Evolutionary conservation across 2,113 vertebrate genomes (phyloP), one percentile per base, ranked within the genome.

Genomic region (Plecturocebus donacophilus): DNA sequence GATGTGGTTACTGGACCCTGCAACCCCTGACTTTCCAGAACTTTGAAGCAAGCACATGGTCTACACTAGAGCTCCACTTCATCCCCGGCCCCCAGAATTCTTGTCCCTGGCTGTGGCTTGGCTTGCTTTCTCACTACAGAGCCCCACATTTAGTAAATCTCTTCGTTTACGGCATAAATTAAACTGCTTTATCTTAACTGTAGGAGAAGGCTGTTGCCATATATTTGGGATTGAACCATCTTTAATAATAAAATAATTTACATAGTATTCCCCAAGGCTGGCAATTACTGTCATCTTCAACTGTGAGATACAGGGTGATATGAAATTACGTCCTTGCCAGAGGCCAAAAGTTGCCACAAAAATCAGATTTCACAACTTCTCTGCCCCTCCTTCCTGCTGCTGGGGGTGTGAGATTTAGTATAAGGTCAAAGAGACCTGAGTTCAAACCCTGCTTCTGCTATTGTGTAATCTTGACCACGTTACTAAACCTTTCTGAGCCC

Each of bases 231-330:
- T 35, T 47, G n/a, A 84, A 52, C 30, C 30, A 25, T 23, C 38
- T 42, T 95, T 58, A 90, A 40, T 49, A 88, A 94, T 25, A 79
- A 91, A 96, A 68, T 79, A 70, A 92, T 83, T 38, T 47, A 88
- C 12, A 11, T 9, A 40, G 10, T 49, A 49, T 40, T 88, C 52
- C 77, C 52, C 21, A 42, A 83, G 71, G 61, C 38, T 91, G 68
- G 54, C 89, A 96, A 71, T 70, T 54, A 70, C 77, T 89, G 49
- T 75, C 54, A 30, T 61, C 38, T 66, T 94, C 73, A 77, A 76
- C 61, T n/a, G 23, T 45, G 66, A 88, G 86, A 87, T 19, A 77
- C 0, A 75, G 56, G 52, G 58, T 54, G 58, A 58, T 40, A 35
- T 0, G 12, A 91, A 96, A 68, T 14, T 70, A 76, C 52, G 56